Percentiles rank a stretch among this genome's conserved stretches.
Conservation (phyloP, 2,888 invertebrate genomes). For the Lithophane socia region DNA sequence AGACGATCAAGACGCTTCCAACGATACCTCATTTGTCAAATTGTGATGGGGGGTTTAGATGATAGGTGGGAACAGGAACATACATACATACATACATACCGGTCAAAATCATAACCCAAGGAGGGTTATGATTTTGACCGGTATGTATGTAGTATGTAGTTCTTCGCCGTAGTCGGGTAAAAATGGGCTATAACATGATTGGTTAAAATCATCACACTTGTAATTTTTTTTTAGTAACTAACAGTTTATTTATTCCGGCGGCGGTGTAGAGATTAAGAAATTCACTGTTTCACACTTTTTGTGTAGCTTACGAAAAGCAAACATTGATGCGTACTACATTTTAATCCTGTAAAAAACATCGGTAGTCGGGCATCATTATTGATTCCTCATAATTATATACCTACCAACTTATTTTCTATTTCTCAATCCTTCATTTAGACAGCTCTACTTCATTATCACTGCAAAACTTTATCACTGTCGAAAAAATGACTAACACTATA, state of each 20-base stretch:
- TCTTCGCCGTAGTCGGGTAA: no score
- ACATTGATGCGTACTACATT: neutral
- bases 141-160: no score
- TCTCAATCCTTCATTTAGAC: slow-evolving; percentile 21
- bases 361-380: neutral
- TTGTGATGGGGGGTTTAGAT: no score
- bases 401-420: no score
- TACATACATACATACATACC: no score
- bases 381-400: slow-evolving; percentile 1
- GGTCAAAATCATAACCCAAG: no score
- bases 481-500: slow-evolving; percentile 1
- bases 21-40: no score
- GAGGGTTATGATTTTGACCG: no score
- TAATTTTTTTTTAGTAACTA: no score
- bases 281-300: neutral
- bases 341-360: neutral
- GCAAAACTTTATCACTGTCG: slow-evolving; percentile 10
- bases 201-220: neutral
- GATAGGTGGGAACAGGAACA: no score
- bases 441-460: neutral
- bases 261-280: no score
- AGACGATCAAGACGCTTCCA: no score
- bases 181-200: neutral
- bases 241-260: neutral
- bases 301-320: neutral